Evolutionary conservation across 2,113 vertebrate species (phyloP).

Genomic region (Sorex araneus): DNA sequence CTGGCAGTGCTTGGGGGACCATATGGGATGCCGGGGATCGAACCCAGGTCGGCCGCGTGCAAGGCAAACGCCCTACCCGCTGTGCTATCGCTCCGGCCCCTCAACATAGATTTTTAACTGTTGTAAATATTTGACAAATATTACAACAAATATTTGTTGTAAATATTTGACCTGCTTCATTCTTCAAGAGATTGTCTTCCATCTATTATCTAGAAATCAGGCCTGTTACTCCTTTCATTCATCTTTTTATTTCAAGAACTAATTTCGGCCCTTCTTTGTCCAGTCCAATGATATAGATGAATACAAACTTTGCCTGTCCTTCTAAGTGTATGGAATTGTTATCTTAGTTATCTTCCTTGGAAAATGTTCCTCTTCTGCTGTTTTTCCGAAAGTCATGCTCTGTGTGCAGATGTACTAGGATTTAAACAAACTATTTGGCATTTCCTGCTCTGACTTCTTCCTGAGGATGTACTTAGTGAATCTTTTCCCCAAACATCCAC

Average conservation of each 20-base stretch:
- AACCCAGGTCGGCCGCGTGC: no score
- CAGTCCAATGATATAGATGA: not conserved
- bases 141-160: no score
- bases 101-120: conserved; percentile 57
- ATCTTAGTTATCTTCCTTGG: conserved; percentile 35
- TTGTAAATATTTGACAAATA: conserved; percentile 60
- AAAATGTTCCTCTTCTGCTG: not conserved
- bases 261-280: not conserved
- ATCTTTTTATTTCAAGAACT: conserved; percentile 41
- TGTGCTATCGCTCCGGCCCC: no score
- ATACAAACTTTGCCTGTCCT: not conserved
- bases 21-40: no score
- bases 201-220: conserved; percentile 15
- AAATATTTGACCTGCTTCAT: conserved; percentile 61
- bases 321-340: not conserved
- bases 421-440: conserved; percentile 34
- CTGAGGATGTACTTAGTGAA: conserved; percentile 25
- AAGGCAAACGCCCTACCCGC: no score
- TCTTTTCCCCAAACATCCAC: conserved; percentile 35
- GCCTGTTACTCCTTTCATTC: conserved; percentile 20
- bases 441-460: conserved; percentile 35
- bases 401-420: not conserved
- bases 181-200: conserved; percentile 36
- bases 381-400: not conserved
- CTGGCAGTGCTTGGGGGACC: no score